Conservation (phyloP, 2,797 vertebrate species). For the Bucorvus abyssinicus region DNA sequence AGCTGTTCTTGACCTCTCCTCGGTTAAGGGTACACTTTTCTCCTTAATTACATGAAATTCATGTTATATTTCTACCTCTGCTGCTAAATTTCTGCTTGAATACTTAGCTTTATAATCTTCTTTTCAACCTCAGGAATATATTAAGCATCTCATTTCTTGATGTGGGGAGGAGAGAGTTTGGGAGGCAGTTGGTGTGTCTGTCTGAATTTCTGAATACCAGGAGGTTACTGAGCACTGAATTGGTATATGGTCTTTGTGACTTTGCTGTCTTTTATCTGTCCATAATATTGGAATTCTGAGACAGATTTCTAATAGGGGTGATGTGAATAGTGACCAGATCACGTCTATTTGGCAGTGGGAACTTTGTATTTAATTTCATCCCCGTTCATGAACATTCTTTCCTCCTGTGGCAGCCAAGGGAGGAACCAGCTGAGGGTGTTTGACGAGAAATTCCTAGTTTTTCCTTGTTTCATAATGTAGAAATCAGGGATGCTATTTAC, state of each 20-base stretch:
- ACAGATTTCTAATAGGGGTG: background rate
- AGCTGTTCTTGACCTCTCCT: background rate
- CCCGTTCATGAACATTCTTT: background rate
- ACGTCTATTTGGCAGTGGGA: background rate
- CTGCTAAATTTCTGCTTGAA: background rate
- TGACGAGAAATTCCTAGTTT: background rate
- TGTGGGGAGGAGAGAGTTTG: background rate
- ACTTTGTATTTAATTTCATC: background rate
- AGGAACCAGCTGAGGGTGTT: background rate
- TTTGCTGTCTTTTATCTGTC: background rate
- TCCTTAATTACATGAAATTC: background rate
- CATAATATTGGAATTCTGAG: background rate
- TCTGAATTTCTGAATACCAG: background rate
- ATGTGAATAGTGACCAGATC: background rate
- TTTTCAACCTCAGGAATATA: background rate
- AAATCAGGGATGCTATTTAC: background rate
- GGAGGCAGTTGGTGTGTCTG: background rate
- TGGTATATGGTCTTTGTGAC: background rate
- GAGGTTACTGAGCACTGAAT: background rate
- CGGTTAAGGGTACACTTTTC: background rate
- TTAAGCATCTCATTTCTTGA: background rate
- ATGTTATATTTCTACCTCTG: background rate
- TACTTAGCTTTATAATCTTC: background rate
- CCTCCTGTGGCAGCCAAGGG: background rate
- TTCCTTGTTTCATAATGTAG: background rate